Conservation (phyloP, 2,888 invertebrate species). For the Lycophotia porphyrea region DNA sequence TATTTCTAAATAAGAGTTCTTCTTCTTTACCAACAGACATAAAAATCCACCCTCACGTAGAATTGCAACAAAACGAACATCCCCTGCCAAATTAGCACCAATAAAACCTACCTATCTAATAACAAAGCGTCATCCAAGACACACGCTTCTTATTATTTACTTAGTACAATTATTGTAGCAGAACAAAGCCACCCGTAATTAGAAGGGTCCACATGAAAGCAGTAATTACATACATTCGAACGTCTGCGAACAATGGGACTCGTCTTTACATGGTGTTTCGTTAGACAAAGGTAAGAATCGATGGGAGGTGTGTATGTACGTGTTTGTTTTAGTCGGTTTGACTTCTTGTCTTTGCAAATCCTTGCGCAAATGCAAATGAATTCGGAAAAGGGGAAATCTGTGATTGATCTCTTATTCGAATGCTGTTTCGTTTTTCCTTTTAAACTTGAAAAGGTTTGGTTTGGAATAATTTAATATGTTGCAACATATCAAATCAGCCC, state of each 20-base stretch:
- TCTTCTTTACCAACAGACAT: not conserved
- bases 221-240: conserved; percentile 80
- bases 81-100: conserved; percentile 32
- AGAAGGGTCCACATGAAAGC: conserved; percentile 84
- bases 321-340: conserved; percentile 2
- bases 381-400: not conserved
- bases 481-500: not conserved
- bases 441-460: not conserved
- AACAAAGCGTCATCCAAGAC: conserved; percentile 70
- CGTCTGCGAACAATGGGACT: conserved; percentile 66
- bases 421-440: not conserved
- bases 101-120: conserved; percentile 34
- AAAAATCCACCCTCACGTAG: not conserved
- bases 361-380: not conserved
- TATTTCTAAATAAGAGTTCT: no score
- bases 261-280: conserved; percentile 71
- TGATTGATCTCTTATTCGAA: not conserved
- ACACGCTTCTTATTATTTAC: conserved; percentile 72
- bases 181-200: conserved; percentile 83
- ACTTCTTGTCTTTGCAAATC: not conserved
- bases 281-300: conserved; percentile 68
- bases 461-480: not conserved
- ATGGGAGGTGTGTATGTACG: conserved; percentile 3
- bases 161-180: conserved; percentile 87
- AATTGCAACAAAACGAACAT: conserved; percentile 7